These are phyloP conservation scores for Hyperoplus lanceolatus DNA, from an alignment of 2,797 vertebrate genomes.

Conservation along the genomic window DNA sequence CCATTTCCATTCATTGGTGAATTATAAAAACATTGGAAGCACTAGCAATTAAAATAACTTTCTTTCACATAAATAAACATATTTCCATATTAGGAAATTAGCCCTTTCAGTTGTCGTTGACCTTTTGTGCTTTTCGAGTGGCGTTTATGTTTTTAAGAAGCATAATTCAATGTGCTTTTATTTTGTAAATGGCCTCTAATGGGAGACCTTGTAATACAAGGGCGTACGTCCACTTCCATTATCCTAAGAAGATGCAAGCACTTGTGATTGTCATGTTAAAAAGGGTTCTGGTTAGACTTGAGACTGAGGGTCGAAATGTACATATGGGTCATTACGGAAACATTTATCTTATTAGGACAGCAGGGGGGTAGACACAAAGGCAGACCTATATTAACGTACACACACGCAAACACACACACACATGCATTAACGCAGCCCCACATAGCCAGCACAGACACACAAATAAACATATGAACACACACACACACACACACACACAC, in stretches of 20 bases:
- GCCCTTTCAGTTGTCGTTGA: conserved; percentile 28
- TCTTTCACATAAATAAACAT: conserved; percentile 4
- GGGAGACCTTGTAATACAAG: conserved; percentile 39
- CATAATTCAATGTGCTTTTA: conserved; percentile 11
- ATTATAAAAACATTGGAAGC: conserved; percentile 3
- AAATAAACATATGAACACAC: conserved; percentile 8
- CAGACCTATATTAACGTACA: conserved; percentile 14
- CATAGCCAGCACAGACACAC: conserved; percentile 7
- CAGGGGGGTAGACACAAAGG: conserved; percentile 26
- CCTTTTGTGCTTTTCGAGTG: conserved; percentile 12
- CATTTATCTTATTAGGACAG: conserved; percentile 62
- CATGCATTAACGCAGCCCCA: conserved; percentile 7
- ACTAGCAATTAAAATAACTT: background rate
- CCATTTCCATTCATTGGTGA: too few species aligned
- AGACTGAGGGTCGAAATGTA: conserved; percentile 22
- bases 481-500: conserved; percentile 13
- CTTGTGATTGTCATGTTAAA: conserved; percentile 36
- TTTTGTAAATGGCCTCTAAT: conserved; percentile 16
- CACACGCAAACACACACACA: too few species aligned
- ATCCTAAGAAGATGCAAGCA: conserved; percentile 19
- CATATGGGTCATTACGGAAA: conserved; percentile 56
- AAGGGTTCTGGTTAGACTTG: conserved; percentile 43
- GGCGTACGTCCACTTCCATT: conserved; percentile 33
- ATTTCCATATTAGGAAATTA: conserved; percentile 9
- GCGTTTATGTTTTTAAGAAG: conserved; percentile 51